Conservation (phyloP, 1,140 invertebrate species). For the Bombus fervidus region DNA sequence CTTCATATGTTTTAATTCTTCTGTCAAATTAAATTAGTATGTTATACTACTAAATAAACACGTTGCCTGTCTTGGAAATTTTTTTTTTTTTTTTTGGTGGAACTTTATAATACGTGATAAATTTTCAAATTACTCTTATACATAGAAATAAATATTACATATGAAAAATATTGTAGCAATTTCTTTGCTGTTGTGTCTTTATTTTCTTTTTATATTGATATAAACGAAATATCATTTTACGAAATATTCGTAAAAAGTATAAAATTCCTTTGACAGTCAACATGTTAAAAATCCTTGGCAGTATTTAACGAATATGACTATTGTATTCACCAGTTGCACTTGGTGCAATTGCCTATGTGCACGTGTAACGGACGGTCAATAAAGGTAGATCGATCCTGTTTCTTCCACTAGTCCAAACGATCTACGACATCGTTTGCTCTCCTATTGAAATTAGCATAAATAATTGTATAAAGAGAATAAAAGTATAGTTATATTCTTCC, state of each 20-base stretch:
- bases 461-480: slow-evolving; percentile 4
- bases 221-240: too few species aligned
- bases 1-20: neutral
- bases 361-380: slow-evolving; percentile 25
- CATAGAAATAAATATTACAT: neutral
- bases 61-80: neutral
- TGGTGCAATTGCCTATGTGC: neutral
- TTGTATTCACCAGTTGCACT: neutral
- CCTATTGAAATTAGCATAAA: neutral
- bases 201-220: neutral
- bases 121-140: neutral
- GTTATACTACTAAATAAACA: neutral
- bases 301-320: slow-evolving; percentile 27
- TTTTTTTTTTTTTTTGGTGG: neutral
- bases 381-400: neutral
- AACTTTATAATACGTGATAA: neutral
- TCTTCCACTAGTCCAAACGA: neutral
- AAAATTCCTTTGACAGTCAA: slow-evolving; percentile 2
- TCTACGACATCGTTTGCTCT: neutral
- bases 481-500: neutral
- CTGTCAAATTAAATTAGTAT: slow-evolving; percentile 1
- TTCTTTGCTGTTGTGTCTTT: neutral
- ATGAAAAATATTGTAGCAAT: neutral
- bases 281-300: neutral
- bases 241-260: neutral